Evolutionary conservation across 2,888 invertebrate species (phyloP).

Genomic region (Ischnura elegans): DNA sequence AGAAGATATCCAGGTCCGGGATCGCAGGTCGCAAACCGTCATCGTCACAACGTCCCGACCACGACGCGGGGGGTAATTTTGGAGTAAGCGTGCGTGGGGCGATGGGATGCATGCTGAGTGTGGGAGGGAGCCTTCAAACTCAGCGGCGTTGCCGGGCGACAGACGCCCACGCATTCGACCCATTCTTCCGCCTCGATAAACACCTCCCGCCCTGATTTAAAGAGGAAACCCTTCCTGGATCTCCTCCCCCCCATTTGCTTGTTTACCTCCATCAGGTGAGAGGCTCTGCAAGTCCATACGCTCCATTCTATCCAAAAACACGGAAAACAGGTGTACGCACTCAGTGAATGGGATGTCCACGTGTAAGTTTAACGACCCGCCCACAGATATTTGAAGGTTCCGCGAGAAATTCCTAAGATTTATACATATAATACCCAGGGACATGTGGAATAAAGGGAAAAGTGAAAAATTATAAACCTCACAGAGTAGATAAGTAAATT

Average conservation of each 20-base stretch:
- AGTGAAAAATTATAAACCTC: too few relatives aligned
- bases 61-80: constrained; percentile 15
- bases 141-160: constrained; percentile 19
- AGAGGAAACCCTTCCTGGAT: neutral
- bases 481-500: too few relatives aligned
- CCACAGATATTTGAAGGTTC: too few relatives aligned
- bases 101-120: too few relatives aligned
- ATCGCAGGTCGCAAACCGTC: constrained; percentile 1
- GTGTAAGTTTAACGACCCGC: too few relatives aligned
- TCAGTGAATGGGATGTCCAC: neutral
- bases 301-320: neutral
- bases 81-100: neutral
- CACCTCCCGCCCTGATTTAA: neutral
- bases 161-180: neutral
- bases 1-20: neutral
- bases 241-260: neutral
- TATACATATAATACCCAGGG: too few relatives aligned
- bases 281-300: neutral
- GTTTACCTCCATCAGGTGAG: neutral
- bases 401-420: too few relatives aligned
- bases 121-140: neutral
- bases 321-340: neutral
- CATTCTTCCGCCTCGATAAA: neutral
- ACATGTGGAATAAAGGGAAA: too few relatives aligned
- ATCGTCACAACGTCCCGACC: neutral